Evolutionary conservation across 2,888 invertebrate species (phyloP), one percentile per base, ranked within the genome.

Genomic region (Tribolium freemani): DNA sequence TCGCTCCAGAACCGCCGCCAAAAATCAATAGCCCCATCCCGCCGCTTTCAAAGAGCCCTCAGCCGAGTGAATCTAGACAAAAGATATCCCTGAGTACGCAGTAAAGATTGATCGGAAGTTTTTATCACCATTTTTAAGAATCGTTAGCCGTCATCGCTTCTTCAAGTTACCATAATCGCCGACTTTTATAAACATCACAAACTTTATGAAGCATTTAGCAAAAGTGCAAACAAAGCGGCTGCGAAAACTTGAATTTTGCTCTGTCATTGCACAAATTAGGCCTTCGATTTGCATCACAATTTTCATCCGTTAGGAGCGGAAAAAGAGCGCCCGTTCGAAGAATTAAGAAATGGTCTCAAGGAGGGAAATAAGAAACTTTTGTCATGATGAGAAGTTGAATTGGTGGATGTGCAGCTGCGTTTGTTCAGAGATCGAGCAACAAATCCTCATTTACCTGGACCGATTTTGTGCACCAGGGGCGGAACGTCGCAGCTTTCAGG

Each of bases 371-470:
- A 57, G 57, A 64, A 64, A 56, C 57, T 67, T 63, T 60, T 50
- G 31, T 71, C 16, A 50, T 16, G 67, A 46, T 16, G 64, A 54
- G 11, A 48, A 11, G 48, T 13, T 66, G 31, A 67, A 67, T 60
- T 60, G 60, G 60, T 60, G 69, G 69, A 69, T 46, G 69, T 50
- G 69, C 60, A 60, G 69, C 60, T 69, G 58, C 60, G 69, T 69
- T 67, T 67, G 67, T 67, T 67, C 66, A 64, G 20, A 51, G 45
- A 66, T 54, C 66, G 53, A 26, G 20, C 31, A 46, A 9, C 46
- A 54, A 67, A 67, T 46, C 46, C 57, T 46, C 31, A 56, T 31
- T 57, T 67, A 67, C 67, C 67, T 67, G 67, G 67, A 3, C 45
- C 6, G n/a, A 53, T 53, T 63, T 56, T 26, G 53, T 13, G 13